Evolutionary conservation across 2,797 vertebrate species (phyloP).

Genomic region (Esox masquinongy): DNA sequence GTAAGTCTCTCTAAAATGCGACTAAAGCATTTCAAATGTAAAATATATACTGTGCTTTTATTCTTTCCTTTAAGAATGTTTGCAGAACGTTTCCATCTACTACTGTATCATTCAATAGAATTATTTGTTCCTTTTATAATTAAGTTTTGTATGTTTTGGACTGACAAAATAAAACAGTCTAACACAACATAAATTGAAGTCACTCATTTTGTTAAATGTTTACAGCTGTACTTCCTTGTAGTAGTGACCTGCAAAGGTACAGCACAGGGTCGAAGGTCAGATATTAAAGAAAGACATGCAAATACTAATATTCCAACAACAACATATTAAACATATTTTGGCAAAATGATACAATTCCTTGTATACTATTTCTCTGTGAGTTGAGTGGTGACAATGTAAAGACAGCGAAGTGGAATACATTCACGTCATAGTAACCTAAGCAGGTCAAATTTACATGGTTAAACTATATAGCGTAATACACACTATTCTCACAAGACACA

Average conservation of each 20-base stretch:
- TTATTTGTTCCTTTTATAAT: neutral
- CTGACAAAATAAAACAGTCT: neutral
- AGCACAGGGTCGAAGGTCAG: too few species aligned
- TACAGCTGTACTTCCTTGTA: neutral
- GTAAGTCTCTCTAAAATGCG: too few species aligned
- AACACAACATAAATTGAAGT: neutral
- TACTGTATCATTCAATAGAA: neutral
- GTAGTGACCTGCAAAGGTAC: neutral
- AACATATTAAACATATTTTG: neutral
- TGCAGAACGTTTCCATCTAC: neutral
- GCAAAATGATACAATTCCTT: neutral
- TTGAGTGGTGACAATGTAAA: neutral
- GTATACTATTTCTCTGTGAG: neutral
- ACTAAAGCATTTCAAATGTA: too few species aligned
- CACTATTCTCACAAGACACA: neutral
- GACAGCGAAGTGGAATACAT: neutral
- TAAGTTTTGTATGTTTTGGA: neutral
- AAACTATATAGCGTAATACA: neutral
- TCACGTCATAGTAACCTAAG: neutral
- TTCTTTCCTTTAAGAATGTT: neutral
- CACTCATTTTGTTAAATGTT: neutral
- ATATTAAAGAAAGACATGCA: neutral
- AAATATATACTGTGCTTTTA: neutral
- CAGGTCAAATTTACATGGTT: neutral
- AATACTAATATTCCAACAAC: neutral